Conservation (phyloP, 2,888 invertebrate genomes). For the Lordiphosa fenestrarum region DNA sequence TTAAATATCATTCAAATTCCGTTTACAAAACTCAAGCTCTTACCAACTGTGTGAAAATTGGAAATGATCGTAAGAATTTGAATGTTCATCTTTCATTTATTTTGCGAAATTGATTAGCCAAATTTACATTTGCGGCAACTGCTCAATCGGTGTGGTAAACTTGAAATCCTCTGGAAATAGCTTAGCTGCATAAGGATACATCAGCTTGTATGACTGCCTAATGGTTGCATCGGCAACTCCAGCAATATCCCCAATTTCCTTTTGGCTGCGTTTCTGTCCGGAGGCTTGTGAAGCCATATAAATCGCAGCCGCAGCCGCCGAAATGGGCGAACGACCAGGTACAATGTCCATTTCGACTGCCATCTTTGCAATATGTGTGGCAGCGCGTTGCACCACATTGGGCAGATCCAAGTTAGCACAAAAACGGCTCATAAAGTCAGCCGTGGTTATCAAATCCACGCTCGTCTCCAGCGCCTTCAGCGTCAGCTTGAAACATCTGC, state of each 20-base stretch:
- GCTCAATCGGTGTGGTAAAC: conserved; percentile 96
- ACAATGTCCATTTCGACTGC: conserved; percentile 98
- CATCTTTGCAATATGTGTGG: conserved; percentile 97
- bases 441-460: conserved; percentile 98
- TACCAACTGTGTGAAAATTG: too few relatives aligned
- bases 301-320: too few relatives aligned
- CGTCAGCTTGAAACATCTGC: conserved; percentile 98
- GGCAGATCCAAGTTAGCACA: conserved; percentile 94
- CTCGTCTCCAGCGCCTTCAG: conserved; percentile 97
- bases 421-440: conserved; percentile 99
- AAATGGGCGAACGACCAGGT: conserved; percentile 80
- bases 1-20: too few relatives aligned
- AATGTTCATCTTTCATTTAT: too few relatives aligned
- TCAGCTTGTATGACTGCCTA: conserved; percentile 96
- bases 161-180: conserved; percentile 98
- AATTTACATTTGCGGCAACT: conserved; percentile 90
- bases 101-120: neutral
- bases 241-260: conserved; percentile 98
- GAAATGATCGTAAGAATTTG: too few relatives aligned
- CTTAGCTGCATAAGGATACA: conserved; percentile 95
- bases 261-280: conserved; percentile 80
- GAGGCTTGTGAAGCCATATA: too few relatives aligned
- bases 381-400: conserved; percentile 94
- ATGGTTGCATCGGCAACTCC: conserved; percentile 99
- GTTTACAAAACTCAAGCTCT: too few relatives aligned